Evolutionary conservation across 1,140 invertebrate species (phyloP), one percentile per base, ranked within the genome.

Genomic region (Drosophila azteca): DNA sequence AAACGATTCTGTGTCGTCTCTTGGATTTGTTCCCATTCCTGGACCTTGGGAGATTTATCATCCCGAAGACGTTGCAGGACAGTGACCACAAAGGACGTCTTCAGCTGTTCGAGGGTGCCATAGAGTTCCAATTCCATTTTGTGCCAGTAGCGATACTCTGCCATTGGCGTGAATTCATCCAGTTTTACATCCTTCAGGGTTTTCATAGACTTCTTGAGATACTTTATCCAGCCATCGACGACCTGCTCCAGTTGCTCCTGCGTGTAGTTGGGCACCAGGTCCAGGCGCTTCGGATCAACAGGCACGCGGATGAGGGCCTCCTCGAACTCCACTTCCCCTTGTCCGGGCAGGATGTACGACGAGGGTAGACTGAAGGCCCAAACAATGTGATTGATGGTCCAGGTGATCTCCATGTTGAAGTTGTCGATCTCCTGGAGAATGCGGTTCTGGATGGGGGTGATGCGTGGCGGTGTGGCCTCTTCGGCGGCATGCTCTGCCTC

Each of bases 71-170:
- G 93, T 74, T 73, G 35, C 1, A 95, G 74, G 26, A 96, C 95
- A 70, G 94, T 93, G 20, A 94, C 89, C 1, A 96, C 94, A 52
- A 93, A 93, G 0, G 94, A 93, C 13, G 95, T 93, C 80, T 97
- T 96, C 9, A 98, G 83, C 84, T 98, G 96, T 79, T 98, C 96
- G 41, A 96, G 93, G 0, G 97, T 92, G 11, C 95, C 93, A 54
- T 96, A 96, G 3, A 97, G 92, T 52, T 95, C 95, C 0, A 94
- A 94, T 83, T 97, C 95, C 78, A 95, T 93, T 68, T 96, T 95
- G 29, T 95, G 93, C 97, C 97, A 98, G 70, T 95, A 96, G 48
- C 95, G 94, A 76, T 96, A 96, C 84, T 97, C 96, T 0, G 95
- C 94, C 52, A 97, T 92, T 1, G 97, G 97, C 0, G 95, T 95